Conservation (phyloP, 1,140 invertebrate species). For the Calliopsis andreniformis region DNA sequence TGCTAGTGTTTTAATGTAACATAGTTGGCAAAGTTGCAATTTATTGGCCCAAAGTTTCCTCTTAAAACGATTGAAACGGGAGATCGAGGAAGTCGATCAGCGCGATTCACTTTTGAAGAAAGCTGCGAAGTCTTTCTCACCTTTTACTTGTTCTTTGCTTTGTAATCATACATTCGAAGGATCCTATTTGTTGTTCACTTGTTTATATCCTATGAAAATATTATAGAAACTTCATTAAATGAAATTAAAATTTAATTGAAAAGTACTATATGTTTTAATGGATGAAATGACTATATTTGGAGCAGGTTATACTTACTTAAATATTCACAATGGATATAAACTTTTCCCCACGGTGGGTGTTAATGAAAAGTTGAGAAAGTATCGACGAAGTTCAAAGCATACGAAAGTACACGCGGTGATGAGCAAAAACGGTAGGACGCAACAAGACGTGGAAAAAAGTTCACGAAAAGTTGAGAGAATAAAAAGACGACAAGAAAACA, state of each 20-base stretch:
- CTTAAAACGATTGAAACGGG: slow-evolving; percentile 5
- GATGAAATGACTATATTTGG: no score
- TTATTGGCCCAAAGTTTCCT: neutral
- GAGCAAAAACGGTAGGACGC: neutral
- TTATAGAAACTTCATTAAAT: no score
- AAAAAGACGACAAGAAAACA: slow-evolving; percentile 24
- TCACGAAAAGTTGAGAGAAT: slow-evolving; percentile 13
- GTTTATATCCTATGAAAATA: no score
- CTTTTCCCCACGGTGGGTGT: neutral
- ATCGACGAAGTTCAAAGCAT: slow-evolving; percentile 23
- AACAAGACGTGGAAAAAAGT: neutral
- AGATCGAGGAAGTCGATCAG: slow-evolving; percentile 8
- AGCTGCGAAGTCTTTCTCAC: neutral
- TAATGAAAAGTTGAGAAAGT: neutral
- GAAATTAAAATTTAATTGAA: no score
- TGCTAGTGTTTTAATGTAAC: neutral
- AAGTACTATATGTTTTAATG: no score
- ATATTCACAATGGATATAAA: neutral
- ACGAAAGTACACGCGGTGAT: neutral
- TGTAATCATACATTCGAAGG: no score
- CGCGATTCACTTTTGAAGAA: neutral
- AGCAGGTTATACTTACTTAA: no score
- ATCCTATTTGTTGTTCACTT: no score
- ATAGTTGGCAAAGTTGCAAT: neutral
- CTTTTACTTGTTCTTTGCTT: no score